phyloP scores from a whole-genome alignment of 1,140 invertebrate species.

The Hyphantria cunea region DNA sequence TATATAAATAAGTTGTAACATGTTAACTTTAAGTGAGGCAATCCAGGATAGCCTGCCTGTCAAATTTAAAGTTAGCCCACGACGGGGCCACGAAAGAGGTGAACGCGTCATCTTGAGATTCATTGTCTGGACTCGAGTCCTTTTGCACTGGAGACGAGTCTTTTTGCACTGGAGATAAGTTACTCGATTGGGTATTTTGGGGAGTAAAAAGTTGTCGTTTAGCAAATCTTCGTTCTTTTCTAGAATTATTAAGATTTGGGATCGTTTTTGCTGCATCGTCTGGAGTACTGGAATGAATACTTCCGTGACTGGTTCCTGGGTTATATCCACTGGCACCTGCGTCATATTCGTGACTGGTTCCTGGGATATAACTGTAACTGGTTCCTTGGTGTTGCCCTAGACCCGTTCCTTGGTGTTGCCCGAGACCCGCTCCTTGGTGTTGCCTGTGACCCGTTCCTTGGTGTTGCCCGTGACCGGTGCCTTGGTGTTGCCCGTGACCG shows the following conservation, averaged over 20 bases:
- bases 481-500: too few relatives aligned
- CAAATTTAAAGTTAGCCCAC: constrained; percentile 84
- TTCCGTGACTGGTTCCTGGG: constrained; percentile 34
- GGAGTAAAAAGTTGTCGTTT: constrained; percentile 82
- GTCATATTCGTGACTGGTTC: constrained; percentile 2
- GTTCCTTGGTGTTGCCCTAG: background rate
- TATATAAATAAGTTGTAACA: background rate
- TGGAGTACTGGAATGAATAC: background rate
- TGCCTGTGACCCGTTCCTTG: background rate
- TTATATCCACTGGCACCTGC: constrained; percentile 32
- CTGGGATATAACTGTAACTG: too few relatives aligned
- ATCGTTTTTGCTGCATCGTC: constrained; percentile 25
- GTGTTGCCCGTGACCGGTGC: too few relatives aligned
- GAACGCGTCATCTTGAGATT: constrained; percentile 39
- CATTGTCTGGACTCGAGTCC: constrained; percentile 34
- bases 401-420: background rate
- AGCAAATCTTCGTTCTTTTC: constrained; percentile 67
- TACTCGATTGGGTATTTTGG: constrained; percentile 55
- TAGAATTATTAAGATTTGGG: constrained; percentile 53
- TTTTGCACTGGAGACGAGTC: too few relatives aligned
- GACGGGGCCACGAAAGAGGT: constrained; percentile 81
- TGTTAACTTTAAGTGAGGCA: constrained; percentile 67
- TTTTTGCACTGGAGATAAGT: constrained; percentile 57
- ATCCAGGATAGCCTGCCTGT: constrained; percentile 81
- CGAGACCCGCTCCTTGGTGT: background rate